These are phyloP conservation scores for Etheostoma perlongum DNA, from an alignment of 2,797 vertebrate species.

Conservation along the genomic window DNA sequence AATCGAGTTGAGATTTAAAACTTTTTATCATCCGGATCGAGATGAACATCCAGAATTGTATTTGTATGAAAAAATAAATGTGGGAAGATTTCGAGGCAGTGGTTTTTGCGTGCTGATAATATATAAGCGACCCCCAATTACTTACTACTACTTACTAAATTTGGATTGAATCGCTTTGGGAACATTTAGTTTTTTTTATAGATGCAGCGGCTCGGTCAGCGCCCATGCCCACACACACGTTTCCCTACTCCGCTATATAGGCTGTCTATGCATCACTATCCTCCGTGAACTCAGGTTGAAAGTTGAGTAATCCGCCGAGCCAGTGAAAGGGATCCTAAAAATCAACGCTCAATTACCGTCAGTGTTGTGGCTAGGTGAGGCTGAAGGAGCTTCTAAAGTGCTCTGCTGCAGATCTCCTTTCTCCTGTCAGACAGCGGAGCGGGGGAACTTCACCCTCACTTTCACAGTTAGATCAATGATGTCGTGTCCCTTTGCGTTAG, in stretches of 20 bases:
- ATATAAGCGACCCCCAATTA: background rate
- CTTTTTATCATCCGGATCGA: background rate
- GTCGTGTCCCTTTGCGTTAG: conserved; percentile 20
- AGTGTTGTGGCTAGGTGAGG: conserved; percentile 85
- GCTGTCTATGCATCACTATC: conserved; percentile 19
- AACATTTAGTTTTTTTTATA: background rate
- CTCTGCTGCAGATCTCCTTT: conserved; percentile 74
- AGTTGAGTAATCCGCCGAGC: conserved; percentile 68
- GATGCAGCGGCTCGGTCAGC: background rate
- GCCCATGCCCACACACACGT: conserved; percentile 1
- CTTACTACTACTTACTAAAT: background rate
- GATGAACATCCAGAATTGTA: background rate
- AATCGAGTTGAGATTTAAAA: background rate
- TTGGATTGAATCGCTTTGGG: background rate
- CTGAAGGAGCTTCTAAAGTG: conserved; percentile 86
- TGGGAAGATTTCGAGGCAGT: background rate
- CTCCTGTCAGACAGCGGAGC: conserved; percentile 59
- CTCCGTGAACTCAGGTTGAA: conserved; percentile 45
- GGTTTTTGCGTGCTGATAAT: background rate
- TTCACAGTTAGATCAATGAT: conserved; percentile 48
- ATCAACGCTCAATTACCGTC: conserved; percentile 84
- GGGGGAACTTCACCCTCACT: conserved; percentile 39
- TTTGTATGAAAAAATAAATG: background rate
- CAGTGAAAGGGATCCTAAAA: conserved; percentile 85
- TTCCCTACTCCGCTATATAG: conserved; percentile 2